Evolutionary conservation across 2,797 vertebrate species (phyloP).

Genomic region (Peromyscus melanophrys): DNA sequence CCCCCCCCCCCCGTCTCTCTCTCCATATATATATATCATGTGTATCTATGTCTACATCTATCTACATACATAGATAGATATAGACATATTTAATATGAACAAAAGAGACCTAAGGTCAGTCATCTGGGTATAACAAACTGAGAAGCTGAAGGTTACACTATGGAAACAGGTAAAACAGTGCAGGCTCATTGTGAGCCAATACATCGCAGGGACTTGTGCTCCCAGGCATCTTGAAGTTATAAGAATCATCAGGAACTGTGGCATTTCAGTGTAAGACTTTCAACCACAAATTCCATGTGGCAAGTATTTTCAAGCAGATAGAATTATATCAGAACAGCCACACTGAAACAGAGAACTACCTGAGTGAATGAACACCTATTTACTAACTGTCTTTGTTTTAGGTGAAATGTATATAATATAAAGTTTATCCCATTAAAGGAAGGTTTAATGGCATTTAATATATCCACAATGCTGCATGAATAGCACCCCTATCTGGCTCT

Average conservation of each 20-base stretch:
- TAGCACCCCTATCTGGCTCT: not conserved
- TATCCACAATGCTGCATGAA: not conserved
- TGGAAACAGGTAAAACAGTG: not conserved
- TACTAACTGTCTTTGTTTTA: not conserved
- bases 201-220: not conserved
- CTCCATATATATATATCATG: not conserved
- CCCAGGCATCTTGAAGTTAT: not conserved
- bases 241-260: not conserved
- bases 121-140: not conserved
- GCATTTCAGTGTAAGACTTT: slow-evolving; percentile 18
- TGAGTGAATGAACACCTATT: not conserved
- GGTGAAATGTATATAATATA: slow-evolving; percentile 23
- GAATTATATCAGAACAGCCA: not conserved
- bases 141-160: not conserved
- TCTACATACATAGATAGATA: not conserved
- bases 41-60: too few species aligned
- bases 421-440: slow-evolving; percentile 7
- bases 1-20: too few species aligned
- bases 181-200: not conserved
- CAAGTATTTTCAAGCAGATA: not conserved
- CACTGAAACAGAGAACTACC: not conserved
- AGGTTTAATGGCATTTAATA: not conserved
- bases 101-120: not conserved
- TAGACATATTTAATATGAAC: not conserved
- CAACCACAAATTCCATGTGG: not conserved